Base-by-base conservation (phyloP, 2,888 invertebrate genomes). In the Synergus japonicus region DNA sequence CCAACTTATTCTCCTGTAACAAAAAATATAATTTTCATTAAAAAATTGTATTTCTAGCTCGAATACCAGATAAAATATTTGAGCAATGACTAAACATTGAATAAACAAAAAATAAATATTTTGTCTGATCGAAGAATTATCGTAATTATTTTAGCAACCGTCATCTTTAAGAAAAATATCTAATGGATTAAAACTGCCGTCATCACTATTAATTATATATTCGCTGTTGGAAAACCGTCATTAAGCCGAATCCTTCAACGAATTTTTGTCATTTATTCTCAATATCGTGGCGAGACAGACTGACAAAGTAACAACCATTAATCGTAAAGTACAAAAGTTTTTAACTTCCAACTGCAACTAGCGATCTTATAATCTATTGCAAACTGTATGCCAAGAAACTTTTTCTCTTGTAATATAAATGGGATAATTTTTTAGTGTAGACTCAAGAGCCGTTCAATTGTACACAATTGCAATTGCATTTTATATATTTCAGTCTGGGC, bases 1-100 rank as follows among this genome's bases (percentile, higher is more conserved):
- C 64, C 76, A 80, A 77, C 78, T 83, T 83, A 80, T 83, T 82
- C 79, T 84, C 86, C 86, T 86, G 81, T 29, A 84, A 82, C 67
- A 43, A 64, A 83, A 81, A 37, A 13, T 58, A 18, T 15, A 0
- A 58, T 4, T 18, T 8, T 4, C 54, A 9, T 58, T 58, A 58
- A 18, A 58, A 58, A 9, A 58, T 58, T n/a, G 0, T 58, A 37
- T 37, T 37, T 37, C 37, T 37, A 37, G 37, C 5, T 5, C 5
- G 5, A 7, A 37, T 37, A 37, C 5, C 37, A 37, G 12, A 37
- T 41, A 65, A 65, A 43, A 43, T n/a, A 37, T 37, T 5, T 22
- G 10, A 63, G 10, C 7, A 22, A 63, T 58, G 3, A 18, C n/a
- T 58, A 9, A 18, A 18, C 54, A 18, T 18, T 18, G 9, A 58